Percentiles rank a stretch among this genome's conserved stretches.
Conservation (phyloP, 2,797 vertebrate genomes). For the Hydrophis major region DNA sequence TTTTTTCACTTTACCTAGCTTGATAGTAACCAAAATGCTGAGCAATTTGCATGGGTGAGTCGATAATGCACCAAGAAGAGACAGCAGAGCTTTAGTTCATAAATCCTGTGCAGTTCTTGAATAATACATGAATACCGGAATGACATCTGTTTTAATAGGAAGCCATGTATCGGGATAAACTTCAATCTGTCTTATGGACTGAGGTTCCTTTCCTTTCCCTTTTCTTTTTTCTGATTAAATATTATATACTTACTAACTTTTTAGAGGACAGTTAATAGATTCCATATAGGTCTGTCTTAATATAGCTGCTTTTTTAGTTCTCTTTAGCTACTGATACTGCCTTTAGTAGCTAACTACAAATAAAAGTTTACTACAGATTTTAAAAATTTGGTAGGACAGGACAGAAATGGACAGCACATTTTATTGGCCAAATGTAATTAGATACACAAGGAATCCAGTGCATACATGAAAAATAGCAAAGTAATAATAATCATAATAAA, state of each 20-base stretch:
- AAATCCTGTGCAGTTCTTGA: constrained; percentile 10
- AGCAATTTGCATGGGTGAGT: constrained; percentile 18
- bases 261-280: constrained; percentile 62
- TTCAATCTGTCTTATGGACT: not conserved
- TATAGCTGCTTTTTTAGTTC: not conserved
- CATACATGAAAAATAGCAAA: too few species aligned
- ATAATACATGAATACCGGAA: constrained; percentile 27
- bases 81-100: constrained; percentile 10
- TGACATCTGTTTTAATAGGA: constrained; percentile 20
- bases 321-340: not conserved
- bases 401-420: not conserved
- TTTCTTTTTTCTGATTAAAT: constrained; percentile 20
- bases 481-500: not conserved
- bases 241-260: constrained; percentile 32
- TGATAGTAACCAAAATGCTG: constrained; percentile 26
- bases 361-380: not conserved
- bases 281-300: constrained; percentile 59
- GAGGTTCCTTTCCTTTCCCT: not conserved
- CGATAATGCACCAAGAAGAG: constrained; percentile 11
- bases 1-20: not conserved
- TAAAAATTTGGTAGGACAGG: not conserved
- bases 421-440: not conserved
- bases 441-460: too few species aligned
- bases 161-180: not conserved
- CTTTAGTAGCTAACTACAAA: not conserved